phyloP scores from a whole-genome alignment of 2,888 invertebrate genomes.

The Lampropteryx suffumata region DNA sequence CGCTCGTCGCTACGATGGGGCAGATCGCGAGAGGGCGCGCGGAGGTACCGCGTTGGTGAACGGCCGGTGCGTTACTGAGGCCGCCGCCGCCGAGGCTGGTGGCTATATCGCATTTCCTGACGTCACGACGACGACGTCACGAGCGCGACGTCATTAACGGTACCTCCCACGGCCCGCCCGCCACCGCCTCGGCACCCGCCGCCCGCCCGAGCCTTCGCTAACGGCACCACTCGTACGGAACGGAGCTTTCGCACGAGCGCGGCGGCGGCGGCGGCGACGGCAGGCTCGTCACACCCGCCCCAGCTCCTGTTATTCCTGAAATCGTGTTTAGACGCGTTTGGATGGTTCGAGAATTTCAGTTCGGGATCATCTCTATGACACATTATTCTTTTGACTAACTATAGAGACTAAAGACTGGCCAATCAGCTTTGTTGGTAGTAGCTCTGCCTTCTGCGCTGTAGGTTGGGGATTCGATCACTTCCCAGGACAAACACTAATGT shows the following conservation, averaged over 20 bases:
- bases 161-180: constrained; percentile 82
- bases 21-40: constrained; percentile 65
- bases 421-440: no score
- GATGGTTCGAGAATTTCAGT: no score
- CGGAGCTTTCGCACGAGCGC: constrained; percentile 72
- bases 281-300: constrained; percentile 2
- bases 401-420: no score
- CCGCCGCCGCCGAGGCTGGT: constrained; percentile 79
- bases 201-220: constrained; percentile 82
- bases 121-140: constrained; percentile 78
- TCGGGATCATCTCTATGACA: no score
- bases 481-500: no score
- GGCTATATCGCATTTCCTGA: constrained; percentile 81
- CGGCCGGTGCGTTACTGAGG: constrained; percentile 83
- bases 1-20: constrained; percentile 57
- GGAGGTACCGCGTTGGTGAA: constrained; percentile 70
- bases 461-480: no score
- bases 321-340: constrained; percentile 1
- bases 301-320: constrained; percentile 3
- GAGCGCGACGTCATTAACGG: constrained; percentile 78
- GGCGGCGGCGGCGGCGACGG: constrained; percentile 37
- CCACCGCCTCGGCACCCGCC: constrained; percentile 61
- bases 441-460: no score
- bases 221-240: constrained; percentile 78
- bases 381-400: no score